These are phyloP conservation scores for Grammomys dolichurus DNA, from an alignment of 2,113 vertebrate species.

Conservation along the genomic window DNA sequence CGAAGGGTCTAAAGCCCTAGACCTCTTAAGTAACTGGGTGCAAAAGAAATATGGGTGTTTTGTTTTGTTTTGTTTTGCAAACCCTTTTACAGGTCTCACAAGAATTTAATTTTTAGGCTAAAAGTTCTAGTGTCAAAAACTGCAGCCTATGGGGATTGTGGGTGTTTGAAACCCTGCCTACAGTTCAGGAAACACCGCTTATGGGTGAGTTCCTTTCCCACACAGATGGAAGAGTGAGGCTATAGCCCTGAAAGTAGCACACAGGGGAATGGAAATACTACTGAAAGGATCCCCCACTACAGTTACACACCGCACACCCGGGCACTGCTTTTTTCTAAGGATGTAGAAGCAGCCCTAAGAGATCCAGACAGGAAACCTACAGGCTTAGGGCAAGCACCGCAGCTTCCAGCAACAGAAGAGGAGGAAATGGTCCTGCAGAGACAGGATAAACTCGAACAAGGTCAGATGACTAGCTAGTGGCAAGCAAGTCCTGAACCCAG, in stretches of 20 bases:
- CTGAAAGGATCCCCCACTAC: not conserved
- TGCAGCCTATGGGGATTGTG: not conserved
- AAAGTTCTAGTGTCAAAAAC: not conserved
- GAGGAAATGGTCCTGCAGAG: not conserved
- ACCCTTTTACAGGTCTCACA: not conserved
- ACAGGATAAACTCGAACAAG: not conserved
- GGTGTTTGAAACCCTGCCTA: slow-evolving; percentile 22
- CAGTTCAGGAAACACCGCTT: slow-evolving; percentile 49
- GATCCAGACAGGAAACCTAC: not conserved
- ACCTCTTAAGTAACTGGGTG: not conserved
- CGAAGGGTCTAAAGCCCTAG: not conserved
- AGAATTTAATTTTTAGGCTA: not conserved
- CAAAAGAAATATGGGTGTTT: not conserved
- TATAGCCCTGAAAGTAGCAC: not conserved
- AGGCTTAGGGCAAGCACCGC: not conserved
- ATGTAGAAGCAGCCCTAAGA: not conserved
- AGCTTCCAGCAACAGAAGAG: not conserved
- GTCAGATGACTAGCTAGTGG: not conserved
- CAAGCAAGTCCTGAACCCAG: not conserved
- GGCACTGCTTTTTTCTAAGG: not conserved
- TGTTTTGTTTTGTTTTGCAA: not conserved
- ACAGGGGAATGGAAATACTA: slow-evolving; percentile 13
- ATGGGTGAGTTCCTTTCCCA: slow-evolving; percentile 41
- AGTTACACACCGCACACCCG: not conserved
- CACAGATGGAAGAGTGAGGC: not conserved